Base-by-base conservation (phyloP, 92 coral and sea anemone species). In the Zoanthus sociatus region DNA sequence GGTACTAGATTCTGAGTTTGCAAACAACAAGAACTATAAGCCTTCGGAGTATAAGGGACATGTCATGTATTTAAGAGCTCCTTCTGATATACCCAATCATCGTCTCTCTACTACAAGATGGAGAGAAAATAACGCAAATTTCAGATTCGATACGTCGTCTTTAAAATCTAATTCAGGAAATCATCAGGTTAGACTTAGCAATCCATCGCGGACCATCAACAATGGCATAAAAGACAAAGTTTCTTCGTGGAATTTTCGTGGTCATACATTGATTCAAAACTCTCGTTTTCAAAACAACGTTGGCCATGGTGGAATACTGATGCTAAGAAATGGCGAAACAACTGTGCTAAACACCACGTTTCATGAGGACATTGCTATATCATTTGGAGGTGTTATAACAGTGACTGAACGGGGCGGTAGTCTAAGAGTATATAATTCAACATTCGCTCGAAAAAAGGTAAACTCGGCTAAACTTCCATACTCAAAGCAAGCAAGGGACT, bases 361-460 rank as follows among this genome's bases (percentile, higher is more conserved):
- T 26, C 26, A 81, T 21, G 74, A 92, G 84, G 89, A 92, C 82
- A 54, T 61, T 30, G 84, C 78, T 11, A 20, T 84, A 5, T 55
- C 73, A 1, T 14, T 42, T 17, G 88, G 90, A 17, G 92, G 92
- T 10, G 67, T 83, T 0, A 78, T 92, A 17, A 77, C 67, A 5
- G 31, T 85, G 51, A 84, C 67, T 16, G 75, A 87, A 21, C 87
- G 26, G 26, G 26, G 26, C 26, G 26, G 26, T 26, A 26, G 26
- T 26, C 26, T 26, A 26, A 26, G 26, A 26, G 26, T 26, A 26
- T 26, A 26, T 26, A 26, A 26, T 26, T 26, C 26, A 26, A 26
- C 26, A 26, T 26, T 26, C 26, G 26, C 26, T 26, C 26, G 26
- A 26, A 26, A 26, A 26, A 26, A 26, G 26, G 26, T 26, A 26